Base-by-base conservation (phyloP, 2,113 vertebrate species). In the Corythaixoides concolor region DNA sequence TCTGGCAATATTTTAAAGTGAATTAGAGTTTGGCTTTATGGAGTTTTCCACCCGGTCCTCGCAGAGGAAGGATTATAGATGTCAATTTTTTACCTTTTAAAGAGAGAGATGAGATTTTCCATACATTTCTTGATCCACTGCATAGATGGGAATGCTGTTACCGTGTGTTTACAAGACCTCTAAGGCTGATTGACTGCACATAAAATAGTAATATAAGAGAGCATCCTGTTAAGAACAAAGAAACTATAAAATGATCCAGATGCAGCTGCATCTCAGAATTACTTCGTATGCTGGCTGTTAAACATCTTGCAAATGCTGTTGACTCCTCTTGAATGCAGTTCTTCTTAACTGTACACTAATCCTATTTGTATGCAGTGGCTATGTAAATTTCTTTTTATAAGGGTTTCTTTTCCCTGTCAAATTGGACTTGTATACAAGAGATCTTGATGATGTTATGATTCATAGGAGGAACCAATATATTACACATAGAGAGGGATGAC, bases 181-280 rank as follows among this genome's bases (percentile, higher is more conserved):
- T 86, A 79, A 94, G 43, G 39, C 90, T 95, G 87, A 92, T 82
- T 87, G 92, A 90, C 55, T 90, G 43, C 85, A 89, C 69, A 90
- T 93, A 90, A 96, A 96, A 89, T 87, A 80, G 80, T 83, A 67
- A 88, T 77, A 62, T 20, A 56, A 92, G 50, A 41, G 69, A 90
- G 64, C 85, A 75, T 95, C 52, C 92, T 96, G 67, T 88, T 67
- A 91, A 75, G 62, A 96, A 97, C 83, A 85, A 94, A 89, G 85
- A 90, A 95, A 58, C 84, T 92, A 49, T 93, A 95, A 96, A 74
- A 92, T 74, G 22, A 63, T 86, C 52, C 47, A 96, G 92, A 84
- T 82, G 83, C 94, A 97, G 93, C 93, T 96, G 92, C 70, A 58
- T 93, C 80, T 91, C 83, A 69, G 59, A 74, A 93, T 95, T 85